A percentile compares a stretch with the other conserved stretches of the same genome.
phyloP scores from a whole-genome alignment of 1,140 invertebrate species.

The Laupala kohalensis region DNA sequence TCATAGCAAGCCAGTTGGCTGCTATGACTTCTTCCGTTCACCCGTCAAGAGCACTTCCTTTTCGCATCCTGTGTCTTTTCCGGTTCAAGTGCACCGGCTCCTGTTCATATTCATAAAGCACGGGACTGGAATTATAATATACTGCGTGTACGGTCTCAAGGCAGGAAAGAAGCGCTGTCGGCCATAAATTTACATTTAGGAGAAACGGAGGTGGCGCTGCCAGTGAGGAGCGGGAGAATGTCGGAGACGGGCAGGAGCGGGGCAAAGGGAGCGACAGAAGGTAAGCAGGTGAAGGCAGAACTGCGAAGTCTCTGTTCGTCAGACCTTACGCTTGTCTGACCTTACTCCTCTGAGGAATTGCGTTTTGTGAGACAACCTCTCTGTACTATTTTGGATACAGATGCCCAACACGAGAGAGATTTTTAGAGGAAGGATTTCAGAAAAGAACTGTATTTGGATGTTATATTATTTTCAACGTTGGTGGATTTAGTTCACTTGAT shows the following conservation, averaged over 20 bases:
- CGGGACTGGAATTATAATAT: not conserved
- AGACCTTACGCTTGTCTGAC: too few relatives aligned
- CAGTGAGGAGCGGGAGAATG: not conserved
- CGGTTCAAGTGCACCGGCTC: not conserved
- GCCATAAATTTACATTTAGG: not conserved
- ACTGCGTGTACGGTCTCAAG: not conserved
- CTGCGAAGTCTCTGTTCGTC: too few relatives aligned
- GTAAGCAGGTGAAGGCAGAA: not conserved
- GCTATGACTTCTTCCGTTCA: not conserved
- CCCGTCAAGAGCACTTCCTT: not conserved
- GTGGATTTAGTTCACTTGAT: too few relatives aligned
- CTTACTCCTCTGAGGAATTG: too few relatives aligned
- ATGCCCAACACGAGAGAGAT: too few relatives aligned
- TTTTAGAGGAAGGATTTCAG: too few relatives aligned
- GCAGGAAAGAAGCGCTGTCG: not conserved
- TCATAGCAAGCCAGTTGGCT: not conserved
- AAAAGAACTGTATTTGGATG: too few relatives aligned
- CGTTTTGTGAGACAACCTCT: too few relatives aligned
- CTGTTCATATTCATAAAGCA: not conserved
- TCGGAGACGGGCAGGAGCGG: not conserved
- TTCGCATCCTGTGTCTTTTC: not conserved
- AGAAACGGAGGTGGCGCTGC: not conserved
- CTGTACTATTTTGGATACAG: too few relatives aligned
- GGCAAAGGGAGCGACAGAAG: not conserved
- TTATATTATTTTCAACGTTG: too few relatives aligned